Evolutionary conservation across 2,888 invertebrate species (phyloP).

Genomic region (Hypselothyrea guttata): DNA sequence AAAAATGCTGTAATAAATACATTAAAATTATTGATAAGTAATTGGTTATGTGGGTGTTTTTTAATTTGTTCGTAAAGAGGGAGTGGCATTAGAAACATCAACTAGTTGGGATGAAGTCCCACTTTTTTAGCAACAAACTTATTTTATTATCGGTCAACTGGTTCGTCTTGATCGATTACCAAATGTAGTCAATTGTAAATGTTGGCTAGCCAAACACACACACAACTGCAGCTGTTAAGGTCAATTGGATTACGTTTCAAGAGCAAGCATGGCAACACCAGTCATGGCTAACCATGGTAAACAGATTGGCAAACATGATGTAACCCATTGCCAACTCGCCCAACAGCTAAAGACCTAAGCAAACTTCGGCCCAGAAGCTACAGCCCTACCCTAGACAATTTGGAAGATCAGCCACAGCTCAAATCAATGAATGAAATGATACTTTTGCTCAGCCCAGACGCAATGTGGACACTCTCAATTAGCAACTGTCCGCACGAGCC

Average conservation of each 20-base stretch:
- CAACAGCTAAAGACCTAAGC: conserved; percentile 54
- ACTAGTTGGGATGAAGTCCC: background rate
- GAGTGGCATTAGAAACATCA: too few species aligned
- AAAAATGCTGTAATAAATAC: too few species aligned
- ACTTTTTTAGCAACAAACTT: background rate
- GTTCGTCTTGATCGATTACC: conserved; percentile 12
- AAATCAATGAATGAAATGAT: conserved; percentile 70
- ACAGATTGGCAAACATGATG: conserved; percentile 63
- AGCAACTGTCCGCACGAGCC: conserved; percentile 58
- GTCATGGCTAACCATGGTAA: conserved; percentile 35
- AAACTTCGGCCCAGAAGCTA: conserved; percentile 38
- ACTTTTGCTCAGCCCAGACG: conserved; percentile 30
- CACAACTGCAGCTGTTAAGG: conserved; percentile 44
- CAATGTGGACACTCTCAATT: conserved; percentile 58
- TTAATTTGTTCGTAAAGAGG: too few species aligned
- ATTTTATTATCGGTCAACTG: conserved; percentile 7
- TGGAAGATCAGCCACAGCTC: conserved; percentile 26
- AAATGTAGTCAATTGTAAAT: conserved; percentile 20
- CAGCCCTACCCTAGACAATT: conserved; percentile 18
- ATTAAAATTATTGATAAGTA: too few species aligned
- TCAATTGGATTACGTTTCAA: conserved; percentile 56
- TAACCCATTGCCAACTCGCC: too few species aligned
- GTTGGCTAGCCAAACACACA: conserved; percentile 18
- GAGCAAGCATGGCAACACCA: conserved; percentile 28
- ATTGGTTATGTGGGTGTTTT: too few species aligned